Evolutionary conservation across 2,888 invertebrate genomes (phyloP).

Genomic region (Disparrhopalites patrizii): DNA sequence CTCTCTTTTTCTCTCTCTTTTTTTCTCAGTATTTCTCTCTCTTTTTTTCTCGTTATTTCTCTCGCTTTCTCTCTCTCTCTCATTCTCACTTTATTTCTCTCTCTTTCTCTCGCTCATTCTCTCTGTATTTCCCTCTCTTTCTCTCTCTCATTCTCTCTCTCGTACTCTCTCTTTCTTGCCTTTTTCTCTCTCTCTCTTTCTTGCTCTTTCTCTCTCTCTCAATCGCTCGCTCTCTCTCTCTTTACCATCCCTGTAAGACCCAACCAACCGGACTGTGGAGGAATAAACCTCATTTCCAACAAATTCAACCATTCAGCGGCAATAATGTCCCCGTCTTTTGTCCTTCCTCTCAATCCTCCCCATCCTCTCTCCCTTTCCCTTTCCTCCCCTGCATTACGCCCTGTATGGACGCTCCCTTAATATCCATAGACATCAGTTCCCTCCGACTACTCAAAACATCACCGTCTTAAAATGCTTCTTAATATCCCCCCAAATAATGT

Average conservation of each 20-base stretch:
- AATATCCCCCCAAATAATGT: too few species aligned
- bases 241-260: slow-evolving; percentile 32
- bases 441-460: too few species aligned
- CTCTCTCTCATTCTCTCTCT: background rate
- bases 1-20: background rate
- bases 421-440: too few species aligned
- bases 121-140: slow-evolving; percentile 12
- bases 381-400: background rate
- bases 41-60: slow-evolving; percentile 17
- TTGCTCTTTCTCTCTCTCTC: slow-evolving; percentile 19
- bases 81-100: background rate
- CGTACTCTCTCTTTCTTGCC: slow-evolving; percentile 1
- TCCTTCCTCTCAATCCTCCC: background rate
- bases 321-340: background rate
- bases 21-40: slow-evolving; percentile 4
- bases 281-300: slow-evolving; percentile 34
- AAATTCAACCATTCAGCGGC: background rate
- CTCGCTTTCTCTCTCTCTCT: background rate
- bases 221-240: slow-evolving; percentile 10
- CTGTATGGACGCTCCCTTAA: too few species aligned
- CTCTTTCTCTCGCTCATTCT: slow-evolving; percentile 19
- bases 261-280: slow-evolving; percentile 28
- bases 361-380: background rate
- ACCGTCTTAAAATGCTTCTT: too few species aligned
- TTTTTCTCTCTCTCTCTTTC: slow-evolving; percentile 23